phyloP scores from a whole-genome alignment of 2,888 invertebrate species.

The Idaea dimidiata region DNA sequence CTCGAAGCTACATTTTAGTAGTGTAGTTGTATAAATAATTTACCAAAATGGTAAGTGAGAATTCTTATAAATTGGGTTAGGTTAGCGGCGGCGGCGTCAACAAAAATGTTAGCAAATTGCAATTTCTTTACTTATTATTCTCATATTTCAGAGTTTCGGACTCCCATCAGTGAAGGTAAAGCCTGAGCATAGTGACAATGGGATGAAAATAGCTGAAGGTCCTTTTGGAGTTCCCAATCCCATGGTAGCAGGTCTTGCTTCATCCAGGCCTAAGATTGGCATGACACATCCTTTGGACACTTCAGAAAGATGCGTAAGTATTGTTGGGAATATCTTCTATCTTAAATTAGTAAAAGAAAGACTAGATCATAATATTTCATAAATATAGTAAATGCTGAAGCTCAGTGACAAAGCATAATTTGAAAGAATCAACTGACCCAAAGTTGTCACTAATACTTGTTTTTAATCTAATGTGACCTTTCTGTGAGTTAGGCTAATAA shows the following conservation, averaged over 20 bases:
- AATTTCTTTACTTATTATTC: not conserved
- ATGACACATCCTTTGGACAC: slow-evolving; percentile 84
- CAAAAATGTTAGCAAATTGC: not conserved
- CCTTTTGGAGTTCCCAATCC: slow-evolving; percentile 84
- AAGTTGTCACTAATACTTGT: not conserved
- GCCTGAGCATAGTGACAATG: slow-evolving; percentile 64
- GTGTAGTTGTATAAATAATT: not conserved
- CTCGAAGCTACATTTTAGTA: not conserved
- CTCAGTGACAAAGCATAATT: not conserved
- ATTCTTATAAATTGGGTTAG: not conserved
- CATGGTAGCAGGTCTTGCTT: slow-evolving; percentile 81
- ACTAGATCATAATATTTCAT: not conserved
- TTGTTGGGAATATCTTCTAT: not conserved
- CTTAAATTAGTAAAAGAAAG: not conserved
- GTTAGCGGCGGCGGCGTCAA: not conserved
- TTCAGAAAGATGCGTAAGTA: slow-evolving; percentile 85
- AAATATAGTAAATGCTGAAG: not conserved
- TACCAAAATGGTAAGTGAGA: slow-evolving; percentile 32
- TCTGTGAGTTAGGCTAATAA: not conserved
- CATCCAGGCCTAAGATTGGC: slow-evolving; percentile 75
- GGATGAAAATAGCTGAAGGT: slow-evolving; percentile 72
- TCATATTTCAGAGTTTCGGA: slow-evolving; percentile 82
- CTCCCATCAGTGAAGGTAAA: slow-evolving; percentile 82
- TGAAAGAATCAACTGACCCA: not conserved
- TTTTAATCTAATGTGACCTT: not conserved